phyloP scores from a whole-genome alignment of 2,113 vertebrate species.

The Antechinus stuartii region DNA sequence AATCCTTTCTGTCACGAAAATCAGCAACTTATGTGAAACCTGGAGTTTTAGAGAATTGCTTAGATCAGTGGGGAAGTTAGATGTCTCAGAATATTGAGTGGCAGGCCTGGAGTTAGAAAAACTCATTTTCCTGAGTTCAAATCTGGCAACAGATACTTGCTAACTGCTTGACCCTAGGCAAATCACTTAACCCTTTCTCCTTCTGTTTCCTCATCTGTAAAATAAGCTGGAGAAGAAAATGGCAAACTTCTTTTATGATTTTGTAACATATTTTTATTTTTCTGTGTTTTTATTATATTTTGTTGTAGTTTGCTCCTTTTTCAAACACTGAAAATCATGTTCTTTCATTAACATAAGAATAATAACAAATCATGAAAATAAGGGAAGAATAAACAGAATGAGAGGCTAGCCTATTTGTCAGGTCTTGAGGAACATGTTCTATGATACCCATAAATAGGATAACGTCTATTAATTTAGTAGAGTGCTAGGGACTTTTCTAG shows the following conservation, averaged over 20 bases:
- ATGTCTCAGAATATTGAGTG: not conserved
- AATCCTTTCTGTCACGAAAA: not conserved
- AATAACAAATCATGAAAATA: conserved; percentile 7
- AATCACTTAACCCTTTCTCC: not conserved
- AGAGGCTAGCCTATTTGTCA: not conserved
- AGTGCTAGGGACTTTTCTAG: not conserved
- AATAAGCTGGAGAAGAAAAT: not conserved
- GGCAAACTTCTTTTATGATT: not conserved
- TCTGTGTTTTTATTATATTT: conserved; percentile 18
- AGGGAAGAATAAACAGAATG: conserved; percentile 8
- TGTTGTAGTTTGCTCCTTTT: not conserved
- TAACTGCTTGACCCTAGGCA: not conserved
- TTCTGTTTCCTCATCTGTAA: not conserved
- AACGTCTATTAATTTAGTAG: not conserved
- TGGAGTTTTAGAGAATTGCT: not conserved
- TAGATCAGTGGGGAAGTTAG: not conserved
- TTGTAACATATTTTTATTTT: conserved; percentile 23
- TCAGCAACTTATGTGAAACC: not conserved
- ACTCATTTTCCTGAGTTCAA: not conserved
- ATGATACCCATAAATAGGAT: conserved; percentile 8
- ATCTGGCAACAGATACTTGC: not conserved
- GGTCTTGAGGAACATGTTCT: conserved; percentile 24
- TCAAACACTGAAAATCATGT: not conserved
- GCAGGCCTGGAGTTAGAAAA: not conserved
- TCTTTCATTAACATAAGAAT: conserved; percentile 24